Base-by-base conservation (phyloP, 1,140 invertebrate genomes). In the Hyles vespertilio region DNA sequence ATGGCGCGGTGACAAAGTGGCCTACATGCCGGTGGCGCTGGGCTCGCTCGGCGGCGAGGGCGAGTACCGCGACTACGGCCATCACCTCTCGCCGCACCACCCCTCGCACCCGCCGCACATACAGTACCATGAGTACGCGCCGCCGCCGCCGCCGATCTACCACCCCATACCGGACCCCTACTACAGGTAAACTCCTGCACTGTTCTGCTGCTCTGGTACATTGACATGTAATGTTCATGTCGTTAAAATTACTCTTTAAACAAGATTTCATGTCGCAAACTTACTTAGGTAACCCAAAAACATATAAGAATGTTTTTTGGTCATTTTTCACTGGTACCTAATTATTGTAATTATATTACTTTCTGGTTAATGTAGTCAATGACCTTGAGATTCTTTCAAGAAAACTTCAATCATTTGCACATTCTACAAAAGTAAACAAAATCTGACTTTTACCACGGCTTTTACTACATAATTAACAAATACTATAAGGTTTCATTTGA, bases 1-100 rank as follows among this genome's bases (percentile, higher is more conserved):
- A 87, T 84, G 85, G 63, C 63, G 69, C 76, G 81, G 82, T 86
- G 81, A 88, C 81, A 84, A 81, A 66, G 85, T 88, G 83, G 85
- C 83, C 75, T 86, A 88, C 79, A 88, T 88, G 83, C 81, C 83
- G 60, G 83, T 86, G 69, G 83, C 84, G 73, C 78, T 85, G 83
- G 85, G 83, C 83, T 86, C 85, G 85, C 81, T 88, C 71, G 79
- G 80, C 77, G 81, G 82, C 76, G 83, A 84, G 79, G 81, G 81
- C 85, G 85, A 88, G 85, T 84, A 78, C 80, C 79, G 74, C 52
- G 79, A 84, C 69, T 87, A 80, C 72, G 61, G 57, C 80, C 81
- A 84, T 71, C 81, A 83, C 66, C 70, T 83, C 75, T 83, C 84
- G 77, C 84, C 84, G 69, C 84, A 80, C 72, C 78, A 76, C 49